A percentile compares a stretch with the other conserved stretches of the same genome.
These are phyloP conservation scores for Cherax destructor DNA, from an alignment of 1,140 invertebrate species.

Conservation along the genomic window DNA sequence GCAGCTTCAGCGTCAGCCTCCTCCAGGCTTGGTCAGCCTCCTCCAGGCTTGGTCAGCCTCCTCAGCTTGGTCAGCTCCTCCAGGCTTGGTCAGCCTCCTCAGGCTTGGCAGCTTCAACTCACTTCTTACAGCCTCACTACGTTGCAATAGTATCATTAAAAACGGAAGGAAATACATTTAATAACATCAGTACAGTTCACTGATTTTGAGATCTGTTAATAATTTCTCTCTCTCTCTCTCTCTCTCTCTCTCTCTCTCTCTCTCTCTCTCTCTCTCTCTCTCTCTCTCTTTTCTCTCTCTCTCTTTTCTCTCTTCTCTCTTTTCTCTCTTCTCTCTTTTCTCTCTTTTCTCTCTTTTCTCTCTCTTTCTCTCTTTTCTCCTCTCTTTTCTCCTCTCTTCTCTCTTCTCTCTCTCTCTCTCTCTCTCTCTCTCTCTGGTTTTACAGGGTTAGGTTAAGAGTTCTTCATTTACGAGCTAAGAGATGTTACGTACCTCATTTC, in stretches of 20 bases:
- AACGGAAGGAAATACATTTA: too few species aligned
- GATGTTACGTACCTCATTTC: too few species aligned
- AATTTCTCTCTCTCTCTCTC: neutral
- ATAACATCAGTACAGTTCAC: neutral
- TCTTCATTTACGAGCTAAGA: too few species aligned
- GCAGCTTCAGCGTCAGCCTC: too few species aligned
- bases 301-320: neutral
- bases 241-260: neutral
- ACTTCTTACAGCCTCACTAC: neutral
- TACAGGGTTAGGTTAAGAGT: neutral
- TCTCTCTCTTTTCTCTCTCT: neutral
- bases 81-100: neutral
- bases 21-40: too few species aligned
- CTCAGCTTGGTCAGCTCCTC: too few species aligned
- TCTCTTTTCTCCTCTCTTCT: neutral
- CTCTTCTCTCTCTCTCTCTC: conserved; percentile 3
- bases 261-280: neutral
- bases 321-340: neutral
- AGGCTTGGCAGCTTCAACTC: neutral
- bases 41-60: neutral
- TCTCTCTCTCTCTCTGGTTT: neutral
- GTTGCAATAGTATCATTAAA: neutral
- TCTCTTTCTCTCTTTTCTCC: neutral
- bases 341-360: neutral
- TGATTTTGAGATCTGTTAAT: neutral